Conservation (phyloP, 2,888 invertebrate species). For the Clunio marinus region DNA sequence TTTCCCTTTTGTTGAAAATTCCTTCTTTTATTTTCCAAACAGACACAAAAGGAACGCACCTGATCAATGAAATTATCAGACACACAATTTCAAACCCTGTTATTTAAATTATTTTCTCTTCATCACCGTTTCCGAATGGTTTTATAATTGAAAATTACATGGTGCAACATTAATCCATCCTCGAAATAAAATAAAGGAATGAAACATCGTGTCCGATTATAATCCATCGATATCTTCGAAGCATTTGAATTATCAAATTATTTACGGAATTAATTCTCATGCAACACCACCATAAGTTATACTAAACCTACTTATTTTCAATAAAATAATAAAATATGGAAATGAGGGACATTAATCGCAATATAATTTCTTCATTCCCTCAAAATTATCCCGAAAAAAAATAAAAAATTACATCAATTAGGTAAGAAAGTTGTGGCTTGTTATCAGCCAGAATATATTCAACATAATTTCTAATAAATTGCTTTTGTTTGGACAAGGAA, state of each 20-base stretch:
- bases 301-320: not conserved
- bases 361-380: slow-evolving; percentile 30
- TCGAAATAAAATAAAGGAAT: not conserved
- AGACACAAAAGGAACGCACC: not conserved
- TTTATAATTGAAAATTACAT: slow-evolving; percentile 38
- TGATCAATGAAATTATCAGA: not conserved
- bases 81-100: slow-evolving; percentile 26
- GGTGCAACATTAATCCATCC: not conserved
- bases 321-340: too few species aligned
- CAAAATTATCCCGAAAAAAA: not conserved
- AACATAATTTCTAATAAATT: too few species aligned
- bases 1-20: not conserved
- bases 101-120: slow-evolving; percentile 36
- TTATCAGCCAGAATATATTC: too few species aligned
- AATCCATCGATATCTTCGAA: not conserved
- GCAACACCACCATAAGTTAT: not conserved
- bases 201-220: too few species aligned
- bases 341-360: slow-evolving; percentile 36
- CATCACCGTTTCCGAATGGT: not conserved
- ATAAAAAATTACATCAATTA: not conserved
- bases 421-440: too few species aligned
- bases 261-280: slow-evolving; percentile 28
- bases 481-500: too few species aligned
- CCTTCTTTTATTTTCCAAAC: not conserved
- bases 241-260: slow-evolving; percentile 35